phyloP scores from a whole-genome alignment of 2,888 invertebrate species.

The Heliconius ethilla region DNA sequence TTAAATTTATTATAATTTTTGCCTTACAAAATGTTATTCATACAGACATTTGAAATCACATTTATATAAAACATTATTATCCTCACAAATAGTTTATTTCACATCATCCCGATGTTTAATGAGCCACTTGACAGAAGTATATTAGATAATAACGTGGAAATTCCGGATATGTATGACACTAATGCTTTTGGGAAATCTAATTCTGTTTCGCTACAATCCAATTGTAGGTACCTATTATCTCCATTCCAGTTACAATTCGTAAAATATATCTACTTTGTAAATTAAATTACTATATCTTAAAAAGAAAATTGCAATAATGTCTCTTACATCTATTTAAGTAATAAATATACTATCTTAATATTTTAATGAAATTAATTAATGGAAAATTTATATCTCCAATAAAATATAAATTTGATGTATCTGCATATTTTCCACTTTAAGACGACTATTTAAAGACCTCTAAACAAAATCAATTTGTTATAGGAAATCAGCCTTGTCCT shows the following conservation, averaged over 20 bases:
- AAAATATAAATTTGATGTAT: background rate
- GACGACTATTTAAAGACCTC: slow-evolving; percentile 5
- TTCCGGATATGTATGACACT: slow-evolving; percentile 1
- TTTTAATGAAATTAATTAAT: background rate
- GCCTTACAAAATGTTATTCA: background rate
- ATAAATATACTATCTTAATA: background rate
- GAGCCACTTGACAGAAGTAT: background rate
- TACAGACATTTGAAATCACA: background rate
- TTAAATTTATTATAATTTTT: no score
- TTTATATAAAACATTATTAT: background rate
- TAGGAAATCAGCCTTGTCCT: slow-evolving; percentile 40
- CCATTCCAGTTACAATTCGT: background rate
- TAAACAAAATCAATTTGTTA: slow-evolving; percentile 30
- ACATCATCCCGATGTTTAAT: background rate
- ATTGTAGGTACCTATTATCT: background rate
- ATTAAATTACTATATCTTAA: background rate
- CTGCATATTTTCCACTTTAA: background rate
- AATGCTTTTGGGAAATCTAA: slow-evolving; percentile 6
- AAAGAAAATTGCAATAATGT: background rate
- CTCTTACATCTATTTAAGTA: background rate
- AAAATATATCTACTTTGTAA: background rate
- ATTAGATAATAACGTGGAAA: slow-evolving; percentile 3
- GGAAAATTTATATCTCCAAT: slow-evolving; percentile 5
- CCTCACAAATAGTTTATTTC: background rate
- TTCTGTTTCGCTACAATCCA: slow-evolving; percentile 1